phyloP scores from a whole-genome alignment of 2,113 vertebrate genomes.

The Sinosuthora webbiana region DNA sequence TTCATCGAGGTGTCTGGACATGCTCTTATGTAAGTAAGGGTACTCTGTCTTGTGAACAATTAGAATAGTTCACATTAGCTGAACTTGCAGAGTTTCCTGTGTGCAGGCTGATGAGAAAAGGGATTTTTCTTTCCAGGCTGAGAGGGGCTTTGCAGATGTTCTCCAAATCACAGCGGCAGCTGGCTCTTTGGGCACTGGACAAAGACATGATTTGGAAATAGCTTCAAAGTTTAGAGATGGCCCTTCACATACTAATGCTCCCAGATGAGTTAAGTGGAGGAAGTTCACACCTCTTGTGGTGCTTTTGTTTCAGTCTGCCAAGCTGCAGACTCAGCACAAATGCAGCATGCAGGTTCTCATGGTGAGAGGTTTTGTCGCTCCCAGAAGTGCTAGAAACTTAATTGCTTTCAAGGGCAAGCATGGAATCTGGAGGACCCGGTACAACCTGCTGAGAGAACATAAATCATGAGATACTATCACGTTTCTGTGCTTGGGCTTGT shows the following conservation, averaged over 20 bases:
- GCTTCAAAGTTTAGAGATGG: background rate
- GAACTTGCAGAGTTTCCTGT: background rate
- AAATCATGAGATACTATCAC: slow-evolving; percentile 45
- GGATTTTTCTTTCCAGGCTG: background rate
- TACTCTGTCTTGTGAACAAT: background rate
- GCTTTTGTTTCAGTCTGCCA: background rate
- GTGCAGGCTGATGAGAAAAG: background rate
- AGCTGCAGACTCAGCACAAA: background rate
- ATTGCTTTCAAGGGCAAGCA: slow-evolving; percentile 54
- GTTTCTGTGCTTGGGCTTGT: slow-evolving; percentile 52
- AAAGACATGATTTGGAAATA: background rate
- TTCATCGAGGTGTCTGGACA: background rate
- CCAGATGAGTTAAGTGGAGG: background rate
- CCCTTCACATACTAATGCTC: background rate
- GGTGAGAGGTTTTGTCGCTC: slow-evolving; percentile 4
- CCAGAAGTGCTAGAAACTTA: slow-evolving; percentile 49
- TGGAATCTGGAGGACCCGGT: slow-evolving; percentile 61
- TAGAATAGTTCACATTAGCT: background rate
- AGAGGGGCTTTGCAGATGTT: background rate
- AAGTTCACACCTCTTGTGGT: background rate
- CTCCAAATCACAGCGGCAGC: background rate
- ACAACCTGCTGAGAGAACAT: slow-evolving; percentile 52
- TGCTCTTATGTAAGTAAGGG: background rate
- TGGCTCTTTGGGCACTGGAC: background rate
- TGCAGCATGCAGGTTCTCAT: background rate